Evolutionary conservation across 1,140 invertebrate species (phyloP).

Genomic region (Drosophila tsacasi): DNA sequence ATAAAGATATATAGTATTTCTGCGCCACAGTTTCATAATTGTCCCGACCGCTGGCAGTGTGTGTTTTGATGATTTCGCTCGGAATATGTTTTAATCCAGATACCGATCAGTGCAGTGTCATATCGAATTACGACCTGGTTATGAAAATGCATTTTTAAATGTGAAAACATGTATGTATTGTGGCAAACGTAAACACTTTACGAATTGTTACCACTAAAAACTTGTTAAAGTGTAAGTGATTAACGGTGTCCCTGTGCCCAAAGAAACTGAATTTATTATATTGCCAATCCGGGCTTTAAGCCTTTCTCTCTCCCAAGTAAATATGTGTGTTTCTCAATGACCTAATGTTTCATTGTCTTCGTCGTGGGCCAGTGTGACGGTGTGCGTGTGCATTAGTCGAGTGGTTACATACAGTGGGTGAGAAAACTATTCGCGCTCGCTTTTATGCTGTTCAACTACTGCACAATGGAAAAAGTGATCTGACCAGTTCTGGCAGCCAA

Average conservation of each 20-base stretch:
- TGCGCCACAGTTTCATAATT: slow-evolving; percentile 53
- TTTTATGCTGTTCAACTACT: slow-evolving; percentile 27
- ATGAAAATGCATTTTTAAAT: slow-evolving; percentile 28
- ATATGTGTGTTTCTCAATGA: slow-evolving; percentile 44
- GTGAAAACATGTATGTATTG: slow-evolving; percentile 11
- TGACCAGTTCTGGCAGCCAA: slow-evolving; percentile 36
- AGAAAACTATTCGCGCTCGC: slow-evolving; percentile 37
- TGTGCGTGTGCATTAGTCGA: slow-evolving; percentile 34
- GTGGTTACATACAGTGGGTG: slow-evolving; percentile 51
- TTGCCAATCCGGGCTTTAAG: slow-evolving; percentile 15
- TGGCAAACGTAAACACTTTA: slow-evolving; percentile 6
- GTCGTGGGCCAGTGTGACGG: not conserved
- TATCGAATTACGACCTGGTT: slow-evolving; percentile 13
- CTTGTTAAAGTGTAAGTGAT: slow-evolving; percentile 8
- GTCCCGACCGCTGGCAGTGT: slow-evolving; percentile 31
- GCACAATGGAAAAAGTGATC: slow-evolving; percentile 34
- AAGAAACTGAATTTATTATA: slow-evolving; percentile 35
- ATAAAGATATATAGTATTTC: slow-evolving; percentile 16
- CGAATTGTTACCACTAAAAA: slow-evolving; percentile 6
- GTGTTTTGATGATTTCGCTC: slow-evolving; percentile 41
- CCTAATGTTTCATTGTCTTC: slow-evolving; percentile 52
- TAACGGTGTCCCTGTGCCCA: slow-evolving; percentile 11
- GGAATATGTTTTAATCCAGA: slow-evolving; percentile 39
- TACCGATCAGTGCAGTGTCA: slow-evolving; percentile 30
- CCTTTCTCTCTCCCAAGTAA: slow-evolving; percentile 34